Evolutionary conservation across 2,797 vertebrate species (phyloP), one percentile per base, ranked within the genome.

Genomic region (Acanthurus lineatus): DNA sequence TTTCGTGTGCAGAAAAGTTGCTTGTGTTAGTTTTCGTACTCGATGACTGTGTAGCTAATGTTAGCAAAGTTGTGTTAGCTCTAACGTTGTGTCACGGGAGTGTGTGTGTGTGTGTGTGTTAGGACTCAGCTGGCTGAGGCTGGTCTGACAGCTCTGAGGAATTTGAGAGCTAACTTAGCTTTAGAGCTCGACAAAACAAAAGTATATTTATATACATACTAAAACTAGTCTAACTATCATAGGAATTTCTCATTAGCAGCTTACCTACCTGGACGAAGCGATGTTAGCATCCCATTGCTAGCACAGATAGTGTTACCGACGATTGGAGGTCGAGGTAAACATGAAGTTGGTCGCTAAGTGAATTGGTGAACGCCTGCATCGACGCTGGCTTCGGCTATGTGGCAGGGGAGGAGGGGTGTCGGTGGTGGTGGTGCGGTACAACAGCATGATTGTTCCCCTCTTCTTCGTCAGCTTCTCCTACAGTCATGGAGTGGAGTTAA

Each of bases 391-490:
- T 35, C 81, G 79, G 82, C 90, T 91, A 93, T 94, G 91, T 95
- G 94, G 93, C 89, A 88, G 66, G 45, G 84, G 81, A 77, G 84
- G 85, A 86, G 88, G 75, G 73, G 79, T 47, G 56, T 35, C 17
- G 65, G 32, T 32, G 68, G 77, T 49, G 82, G 56, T 52, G 76
- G 63, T 67, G 76, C 54, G 56, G 69, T 53, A 95, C 94, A 95
- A 92, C 87, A 91, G 89, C 88, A 74, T 84, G 86, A 93, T 93
- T 96, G 94, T 95, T 92, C 87, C 61, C 70, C 74, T 64, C 79
- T 75, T 61, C 80, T 75, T 52, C 58, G 35, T 38, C 76, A 44
- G 61, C 70, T 76, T 71, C 79, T 81, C 57, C 70, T 71, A 66
- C 84, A 77, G 56, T 73, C 82, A 79, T 68, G 70, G 79, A 84